Evolutionary conservation across 2,888 invertebrate species (phyloP), one percentile per base, ranked within the genome.

Genomic region (Oligia strigilis): DNA sequence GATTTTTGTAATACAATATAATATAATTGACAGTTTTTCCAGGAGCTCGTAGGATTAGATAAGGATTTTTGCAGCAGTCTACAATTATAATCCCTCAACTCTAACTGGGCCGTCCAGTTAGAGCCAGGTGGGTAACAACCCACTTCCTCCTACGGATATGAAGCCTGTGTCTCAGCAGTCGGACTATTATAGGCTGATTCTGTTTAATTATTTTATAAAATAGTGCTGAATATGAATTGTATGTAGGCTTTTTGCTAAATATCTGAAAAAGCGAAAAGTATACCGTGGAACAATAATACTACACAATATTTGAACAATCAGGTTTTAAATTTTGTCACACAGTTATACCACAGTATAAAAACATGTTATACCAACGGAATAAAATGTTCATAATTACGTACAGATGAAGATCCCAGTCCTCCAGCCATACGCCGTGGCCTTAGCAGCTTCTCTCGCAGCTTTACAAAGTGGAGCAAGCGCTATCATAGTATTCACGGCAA

Each of bases 391-490:
- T n/a, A 9, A 19, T 76, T 71, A 65, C 19, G 11, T 65, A 40
- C 66, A 89, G 90, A 1, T 82, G 8, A 75, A 78, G 43, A 14
- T 78, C 0, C 88, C 88, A 65, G 80, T 78, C 14, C 70, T 90
- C 3, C 88, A 83, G 17, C 90, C 88, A 11, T 86, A 79, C 4
- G 77, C 84, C 2, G 70, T 49, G 0, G 88, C 90, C 3, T 23
- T 84, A 23, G 83, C 81, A 4, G 85, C 88, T 19, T 90, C 84
- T 19, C 70, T 85, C 3, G 89, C 89, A 11, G 89, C 89, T 0
- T 52, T 90, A 66, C 74, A 80, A 29, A 52, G 78, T 8, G 80
- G 58, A 11, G 83, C 89, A 0, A 74, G 64, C 23, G 89, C 81
- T 11, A 90, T 89, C 6, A 11, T 89, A 58, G 83, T 90, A 1